Conservation (phyloP, 2,797 vertebrate genomes). For the Parauchenoglanis ngamensis region DNA sequence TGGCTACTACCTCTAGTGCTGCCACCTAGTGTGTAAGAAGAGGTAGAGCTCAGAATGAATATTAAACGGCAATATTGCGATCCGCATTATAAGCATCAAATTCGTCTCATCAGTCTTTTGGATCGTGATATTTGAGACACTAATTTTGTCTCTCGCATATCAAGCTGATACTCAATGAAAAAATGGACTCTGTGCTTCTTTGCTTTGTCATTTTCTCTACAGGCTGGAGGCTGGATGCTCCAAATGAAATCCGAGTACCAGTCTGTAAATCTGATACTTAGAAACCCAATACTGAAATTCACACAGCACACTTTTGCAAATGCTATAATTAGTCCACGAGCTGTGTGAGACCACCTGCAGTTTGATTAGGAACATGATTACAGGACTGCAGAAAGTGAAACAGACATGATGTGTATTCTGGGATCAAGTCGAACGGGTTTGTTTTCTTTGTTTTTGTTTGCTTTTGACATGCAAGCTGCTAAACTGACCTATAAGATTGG, state of each 20-base stretch:
- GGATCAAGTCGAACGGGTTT: neutral
- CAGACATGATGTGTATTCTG: neutral
- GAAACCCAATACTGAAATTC: neutral
- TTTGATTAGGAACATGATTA: neutral
- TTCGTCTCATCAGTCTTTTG: neutral
- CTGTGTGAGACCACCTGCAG: neutral
- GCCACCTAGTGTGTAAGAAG: neutral
- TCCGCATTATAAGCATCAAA: neutral
- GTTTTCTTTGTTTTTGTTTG: neutral
- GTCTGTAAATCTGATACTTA: neutral
- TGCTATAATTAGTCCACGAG: neutral
- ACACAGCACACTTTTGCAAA: neutral
- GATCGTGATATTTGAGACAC: neutral
- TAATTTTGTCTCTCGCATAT: neutral
- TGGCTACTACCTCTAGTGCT: neutral
- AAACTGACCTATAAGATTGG: neutral
- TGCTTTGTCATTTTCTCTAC: neutral
- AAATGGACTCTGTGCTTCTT: neutral
- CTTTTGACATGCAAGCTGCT: neutral
- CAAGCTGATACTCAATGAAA: neutral
- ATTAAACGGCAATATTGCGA: neutral
- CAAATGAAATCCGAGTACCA: neutral
- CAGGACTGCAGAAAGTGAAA: neutral
- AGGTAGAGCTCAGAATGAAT: neutral
- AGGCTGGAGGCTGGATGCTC: neutral